Evolutionary conservation across 2,797 vertebrate genomes (phyloP).

Genomic region (Pyrocephalus nanus): DNA sequence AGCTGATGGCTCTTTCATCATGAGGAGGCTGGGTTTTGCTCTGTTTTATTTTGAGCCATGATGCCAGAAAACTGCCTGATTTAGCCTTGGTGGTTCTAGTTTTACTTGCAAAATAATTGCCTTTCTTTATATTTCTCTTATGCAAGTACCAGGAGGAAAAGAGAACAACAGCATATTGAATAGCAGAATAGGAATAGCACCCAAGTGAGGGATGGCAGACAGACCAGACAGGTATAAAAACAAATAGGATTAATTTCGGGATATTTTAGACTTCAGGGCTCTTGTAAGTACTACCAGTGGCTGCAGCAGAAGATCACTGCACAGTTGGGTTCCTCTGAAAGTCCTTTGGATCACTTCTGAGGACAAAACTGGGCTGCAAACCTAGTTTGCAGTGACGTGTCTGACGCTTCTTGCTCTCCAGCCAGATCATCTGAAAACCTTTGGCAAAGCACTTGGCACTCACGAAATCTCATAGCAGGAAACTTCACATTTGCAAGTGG

Average conservation of each 20-base stretch:
- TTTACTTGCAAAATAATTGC: slow-evolving; percentile 38
- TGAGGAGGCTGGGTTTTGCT: background rate
- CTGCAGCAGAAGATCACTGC: background rate
- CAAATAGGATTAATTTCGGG: background rate
- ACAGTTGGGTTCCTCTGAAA: background rate
- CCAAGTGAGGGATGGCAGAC: background rate
- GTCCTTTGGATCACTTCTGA: slow-evolving; percentile 14
- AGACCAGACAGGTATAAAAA: background rate
- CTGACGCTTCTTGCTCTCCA: slow-evolving; percentile 54
- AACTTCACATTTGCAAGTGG: slow-evolving; percentile 40
- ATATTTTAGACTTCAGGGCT: background rate
- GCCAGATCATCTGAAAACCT: slow-evolving; percentile 55
- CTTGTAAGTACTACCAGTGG: background rate
- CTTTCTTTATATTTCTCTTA: slow-evolving; percentile 21
- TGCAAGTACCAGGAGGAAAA: slow-evolving; percentile 3
- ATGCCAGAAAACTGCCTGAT: slow-evolving; percentile 29
- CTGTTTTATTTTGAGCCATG: slow-evolving; percentile 18
- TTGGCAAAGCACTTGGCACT: slow-evolving; percentile 51
- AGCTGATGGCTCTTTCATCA: background rate
- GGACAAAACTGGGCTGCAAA: slow-evolving; percentile 36
- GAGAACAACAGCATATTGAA: background rate
- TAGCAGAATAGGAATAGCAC: background rate
- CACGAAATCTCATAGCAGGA: slow-evolving; percentile 1
- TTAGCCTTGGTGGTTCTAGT: slow-evolving; percentile 42
- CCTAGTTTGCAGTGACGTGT: slow-evolving; percentile 27